Conservation (phyloP, 2,113 vertebrate species). For the Eurypyga helias region DNA sequence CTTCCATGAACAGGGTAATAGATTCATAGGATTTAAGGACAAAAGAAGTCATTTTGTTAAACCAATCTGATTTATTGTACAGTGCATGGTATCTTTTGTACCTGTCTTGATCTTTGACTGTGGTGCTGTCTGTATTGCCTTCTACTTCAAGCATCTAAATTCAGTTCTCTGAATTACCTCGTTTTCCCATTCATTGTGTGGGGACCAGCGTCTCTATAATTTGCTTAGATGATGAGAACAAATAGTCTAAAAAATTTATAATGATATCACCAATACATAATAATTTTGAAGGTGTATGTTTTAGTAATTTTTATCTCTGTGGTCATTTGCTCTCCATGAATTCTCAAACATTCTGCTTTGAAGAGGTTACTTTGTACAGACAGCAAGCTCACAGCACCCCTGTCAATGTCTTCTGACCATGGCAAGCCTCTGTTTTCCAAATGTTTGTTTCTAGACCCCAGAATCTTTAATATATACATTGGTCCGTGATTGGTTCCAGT, state of each 20-base stretch:
- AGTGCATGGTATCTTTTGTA: background rate
- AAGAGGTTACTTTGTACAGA: background rate
- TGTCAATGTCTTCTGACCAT: background rate
- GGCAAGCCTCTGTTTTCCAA: background rate
- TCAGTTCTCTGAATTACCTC: background rate
- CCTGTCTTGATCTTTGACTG: background rate
- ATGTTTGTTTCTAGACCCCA: background rate
- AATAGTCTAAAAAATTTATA: background rate
- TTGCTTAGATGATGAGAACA: background rate
- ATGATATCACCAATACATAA: background rate
- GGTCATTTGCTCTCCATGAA: background rate
- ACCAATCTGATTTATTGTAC: background rate
- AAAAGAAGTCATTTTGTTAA: background rate
- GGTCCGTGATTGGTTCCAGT: background rate
- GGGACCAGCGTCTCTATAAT: background rate
- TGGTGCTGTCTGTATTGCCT: background rate
- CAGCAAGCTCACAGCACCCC: background rate
- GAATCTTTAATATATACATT: background rate
- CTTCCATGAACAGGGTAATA: background rate
- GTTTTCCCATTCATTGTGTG: accelerated
- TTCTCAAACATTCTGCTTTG: background rate
- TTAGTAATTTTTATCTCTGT: background rate
- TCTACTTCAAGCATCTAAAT: background rate
- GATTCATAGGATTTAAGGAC: background rate
- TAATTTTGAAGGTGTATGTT: background rate